Evolutionary conservation across 2,113 vertebrate genomes (phyloP).

Genomic region (Pelusios castaneus): DNA sequence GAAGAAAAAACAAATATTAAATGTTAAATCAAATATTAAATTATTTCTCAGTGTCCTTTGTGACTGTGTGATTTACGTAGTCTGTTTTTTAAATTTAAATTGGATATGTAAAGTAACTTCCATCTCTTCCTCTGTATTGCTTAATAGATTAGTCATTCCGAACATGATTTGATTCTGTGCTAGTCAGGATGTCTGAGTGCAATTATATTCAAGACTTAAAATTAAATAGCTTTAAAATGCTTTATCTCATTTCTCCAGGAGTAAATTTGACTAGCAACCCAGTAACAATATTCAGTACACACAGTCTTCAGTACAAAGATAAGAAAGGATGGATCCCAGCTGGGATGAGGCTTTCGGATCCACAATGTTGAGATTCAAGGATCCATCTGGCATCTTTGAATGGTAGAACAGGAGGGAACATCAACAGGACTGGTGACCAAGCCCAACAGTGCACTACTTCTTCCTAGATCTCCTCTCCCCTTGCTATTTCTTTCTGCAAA

Average conservation of each 20-base stretch:
- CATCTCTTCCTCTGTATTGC: neutral
- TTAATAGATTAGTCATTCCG: neutral
- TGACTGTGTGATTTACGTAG: neutral
- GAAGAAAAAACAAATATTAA: neutral
- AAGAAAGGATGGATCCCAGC: neutral
- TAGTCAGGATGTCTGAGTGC: neutral
- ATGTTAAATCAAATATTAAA: fast-evolving
- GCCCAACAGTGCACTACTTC: neutral
- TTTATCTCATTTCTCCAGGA: neutral
- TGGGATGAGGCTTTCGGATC: neutral
- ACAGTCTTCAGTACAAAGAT: neutral
- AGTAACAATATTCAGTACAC: neutral
- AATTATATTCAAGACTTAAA: neutral
- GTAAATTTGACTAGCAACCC: neutral
- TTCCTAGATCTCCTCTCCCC: neutral
- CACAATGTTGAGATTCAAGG: neutral
- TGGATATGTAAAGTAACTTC: neutral
- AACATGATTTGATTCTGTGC: neutral
- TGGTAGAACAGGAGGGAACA: neutral
- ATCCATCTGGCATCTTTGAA: neutral
- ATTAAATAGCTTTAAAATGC: neutral
- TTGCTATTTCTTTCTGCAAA: neutral
- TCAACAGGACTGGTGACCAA: neutral
- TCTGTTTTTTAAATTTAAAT: neutral
- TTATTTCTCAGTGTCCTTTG: neutral